phyloP scores from a whole-genome alignment of 37 sponge, comb jelly and placozoan genomes.

The Hexactinellida sp. region DNA sequence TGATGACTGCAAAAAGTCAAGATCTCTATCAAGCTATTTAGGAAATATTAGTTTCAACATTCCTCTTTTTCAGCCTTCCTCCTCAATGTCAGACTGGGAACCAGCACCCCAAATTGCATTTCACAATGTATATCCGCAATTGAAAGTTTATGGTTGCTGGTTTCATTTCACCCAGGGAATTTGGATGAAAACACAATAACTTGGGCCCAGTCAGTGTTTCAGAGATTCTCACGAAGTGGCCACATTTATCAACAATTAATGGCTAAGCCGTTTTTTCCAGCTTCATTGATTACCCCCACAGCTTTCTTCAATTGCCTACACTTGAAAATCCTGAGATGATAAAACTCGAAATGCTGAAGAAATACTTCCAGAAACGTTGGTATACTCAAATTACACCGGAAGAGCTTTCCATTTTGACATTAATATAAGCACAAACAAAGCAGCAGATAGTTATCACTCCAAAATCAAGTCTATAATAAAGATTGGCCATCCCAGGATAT shows the following conservation, averaged over 20 bases:
- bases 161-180: neutral
- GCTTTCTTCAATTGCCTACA: conserved; percentile 4
- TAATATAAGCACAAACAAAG: neutral
- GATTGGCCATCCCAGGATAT: neutral
- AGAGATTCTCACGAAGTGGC: neutral
- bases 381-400: neutral
- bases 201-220: neutral
- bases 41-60: neutral
- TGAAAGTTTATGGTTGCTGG: neutral
- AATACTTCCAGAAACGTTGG: neutral
- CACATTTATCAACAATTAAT: neutral
- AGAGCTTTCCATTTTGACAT: neutral
- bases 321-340: neutral
- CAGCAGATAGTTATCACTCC: conserved; percentile 1
- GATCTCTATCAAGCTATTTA: neutral
- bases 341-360: neutral
- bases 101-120: neutral
- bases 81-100: neutral
- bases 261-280: neutral
- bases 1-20: neutral
- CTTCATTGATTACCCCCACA: neutral
- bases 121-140: neutral
- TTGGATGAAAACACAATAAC: neutral
- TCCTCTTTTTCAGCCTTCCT: neutral
- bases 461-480: neutral